Conservation (phyloP, 35 echinoderm and acorn worm genomes). For the Holothuria glaberrima region DNA sequence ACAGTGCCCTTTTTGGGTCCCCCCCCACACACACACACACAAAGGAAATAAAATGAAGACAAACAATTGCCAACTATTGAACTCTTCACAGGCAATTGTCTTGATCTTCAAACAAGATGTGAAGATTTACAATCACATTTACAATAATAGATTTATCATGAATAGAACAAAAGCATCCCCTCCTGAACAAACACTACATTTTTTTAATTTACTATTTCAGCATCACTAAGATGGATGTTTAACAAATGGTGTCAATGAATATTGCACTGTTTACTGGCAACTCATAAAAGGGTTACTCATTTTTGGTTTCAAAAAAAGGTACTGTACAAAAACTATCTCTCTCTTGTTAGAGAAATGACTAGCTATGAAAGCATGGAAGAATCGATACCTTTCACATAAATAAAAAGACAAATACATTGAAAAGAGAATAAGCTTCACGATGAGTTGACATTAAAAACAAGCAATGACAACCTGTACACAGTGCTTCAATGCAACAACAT, state of each 20-base stretch:
- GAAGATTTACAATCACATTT: not conserved
- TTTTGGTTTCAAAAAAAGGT: constrained; percentile 42
- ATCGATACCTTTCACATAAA: not conserved
- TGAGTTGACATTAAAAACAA: no score
- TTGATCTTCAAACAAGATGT: not conserved
- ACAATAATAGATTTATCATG: not conserved
- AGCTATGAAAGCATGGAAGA: not conserved
- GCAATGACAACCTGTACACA: not conserved
- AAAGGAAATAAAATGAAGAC: not conserved
- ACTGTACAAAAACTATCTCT: constrained; percentile 7
- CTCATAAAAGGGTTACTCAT: not conserved
- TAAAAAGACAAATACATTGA: constrained; percentile 6
- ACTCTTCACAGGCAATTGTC: not conserved
- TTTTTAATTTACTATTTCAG: constrained; percentile 13
- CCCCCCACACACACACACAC: no score
- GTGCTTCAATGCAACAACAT: not conserved
- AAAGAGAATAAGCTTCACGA: no score
- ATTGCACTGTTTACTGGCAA: constrained; percentile 31
- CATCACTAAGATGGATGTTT: not conserved
- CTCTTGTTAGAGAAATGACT: not conserved
- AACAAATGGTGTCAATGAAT: not conserved
- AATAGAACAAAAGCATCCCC: not conserved
- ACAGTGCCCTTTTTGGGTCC: no score
- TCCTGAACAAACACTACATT: not conserved
- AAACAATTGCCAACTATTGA: not conserved